Base-by-base conservation (phyloP, 1,140 invertebrate genomes). In the Drosophila carrolli region DNA sequence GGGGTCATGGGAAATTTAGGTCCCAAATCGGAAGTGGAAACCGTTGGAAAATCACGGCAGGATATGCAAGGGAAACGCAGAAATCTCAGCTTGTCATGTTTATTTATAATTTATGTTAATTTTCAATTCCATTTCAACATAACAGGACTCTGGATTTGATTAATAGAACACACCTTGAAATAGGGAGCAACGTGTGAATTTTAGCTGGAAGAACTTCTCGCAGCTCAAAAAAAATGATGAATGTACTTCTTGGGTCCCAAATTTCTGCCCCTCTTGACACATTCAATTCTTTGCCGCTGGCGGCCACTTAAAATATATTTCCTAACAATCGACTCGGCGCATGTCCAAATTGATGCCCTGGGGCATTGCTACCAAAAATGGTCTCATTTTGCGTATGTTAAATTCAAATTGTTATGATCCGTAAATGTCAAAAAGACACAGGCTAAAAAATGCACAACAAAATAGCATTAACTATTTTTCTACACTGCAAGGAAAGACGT, bases 371-470 rank as follows among this genome's bases (percentile, higher is more conserved):
- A 72, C 84, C 84, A 81, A 89, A 89, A 89, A 89, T 85, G 84
- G 84, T 89, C 78, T 83, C 82, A 88, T 88, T 88, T 73, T 90
- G 81, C 81, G 71, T 74, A 79, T 76, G 68, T 62, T 90, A 81
- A 90, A 90, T 90, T 90, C 72, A 90, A 90, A 90, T 90, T 91
- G 88, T 90, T 90, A 91, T 90, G 88, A 90, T 90, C 83, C 88
- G 83, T 88, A 90, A 90, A 90, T 90, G 88, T 91, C 88, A 90
- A 83, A 88, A 73, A 78, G 58, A 57, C 54, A 50, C 44, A 10
- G 46, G 27, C 35, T 63, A 67, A 67, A 48, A 67, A 50, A 67
- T 65, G 14, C 47, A 41, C 38, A 16, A 44, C 60, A 27, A 43
- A 47, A 65, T 1, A 23, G 29, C 29, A n/a, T 23, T 56, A 19